Evolutionary conservation across 2,113 vertebrate species (phyloP).

Genomic region (Lophius piscatorius): DNA sequence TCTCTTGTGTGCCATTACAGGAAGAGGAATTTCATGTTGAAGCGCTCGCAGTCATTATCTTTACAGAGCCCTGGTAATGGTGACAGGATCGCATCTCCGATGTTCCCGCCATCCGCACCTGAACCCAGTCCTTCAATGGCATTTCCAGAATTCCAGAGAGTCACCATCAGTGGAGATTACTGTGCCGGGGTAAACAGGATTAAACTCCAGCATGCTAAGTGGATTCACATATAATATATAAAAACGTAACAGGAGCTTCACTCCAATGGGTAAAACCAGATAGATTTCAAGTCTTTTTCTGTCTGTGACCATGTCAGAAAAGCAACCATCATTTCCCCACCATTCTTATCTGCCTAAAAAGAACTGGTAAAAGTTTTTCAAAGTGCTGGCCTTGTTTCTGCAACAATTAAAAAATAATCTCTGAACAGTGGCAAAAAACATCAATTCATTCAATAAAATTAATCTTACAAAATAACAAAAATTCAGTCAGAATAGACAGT

Average conservation of each 20-base stretch:
- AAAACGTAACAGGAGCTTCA: not conserved
- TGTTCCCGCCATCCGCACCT: conserved; percentile 70
- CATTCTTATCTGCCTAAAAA: too few relatives aligned
- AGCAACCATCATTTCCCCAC: not conserved
- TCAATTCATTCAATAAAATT: too few relatives aligned
- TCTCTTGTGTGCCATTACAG: conserved; percentile 69
- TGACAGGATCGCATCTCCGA: conserved; percentile 73
- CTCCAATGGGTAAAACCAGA: too few relatives aligned
- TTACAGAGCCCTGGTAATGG: conserved; percentile 81
- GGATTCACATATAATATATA: not conserved
- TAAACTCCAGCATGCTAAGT: not conserved
- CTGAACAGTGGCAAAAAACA: too few relatives aligned
- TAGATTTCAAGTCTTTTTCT: too few relatives aligned
- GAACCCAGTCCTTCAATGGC: conserved; percentile 45
- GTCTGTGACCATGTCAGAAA: not conserved
- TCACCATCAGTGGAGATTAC: conserved; percentile 96
- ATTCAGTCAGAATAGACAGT: too few relatives aligned
- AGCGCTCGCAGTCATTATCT: conserved; percentile 91
- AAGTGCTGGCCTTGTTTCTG: too few relatives aligned
- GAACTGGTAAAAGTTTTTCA: too few relatives aligned
- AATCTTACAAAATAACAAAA: too few relatives aligned
- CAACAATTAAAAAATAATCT: too few relatives aligned
- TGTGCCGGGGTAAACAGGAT: conserved; percentile 90
- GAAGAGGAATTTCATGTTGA: conserved; percentile 94
- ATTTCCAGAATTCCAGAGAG: conserved; percentile 91